Evolutionary conservation across 2,888 invertebrate species (phyloP).

Genomic region (Phragmatobia fuliginosa): DNA sequence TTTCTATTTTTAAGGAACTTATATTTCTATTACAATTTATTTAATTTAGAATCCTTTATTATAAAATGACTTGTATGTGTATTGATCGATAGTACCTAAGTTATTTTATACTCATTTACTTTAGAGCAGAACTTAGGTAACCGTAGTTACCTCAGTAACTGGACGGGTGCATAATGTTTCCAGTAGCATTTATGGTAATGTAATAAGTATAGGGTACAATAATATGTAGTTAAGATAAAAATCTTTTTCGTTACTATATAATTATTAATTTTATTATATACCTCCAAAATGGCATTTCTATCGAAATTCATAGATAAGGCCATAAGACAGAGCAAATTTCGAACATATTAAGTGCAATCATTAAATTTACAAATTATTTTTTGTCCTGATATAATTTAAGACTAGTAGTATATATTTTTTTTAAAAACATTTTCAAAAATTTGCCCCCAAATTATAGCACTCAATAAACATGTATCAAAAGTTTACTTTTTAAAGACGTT

Average conservation of each 20-base stretch:
- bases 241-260: too few species aligned
- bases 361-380: background rate
- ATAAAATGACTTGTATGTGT: background rate
- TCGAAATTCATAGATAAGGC: background rate
- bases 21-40: slow-evolving; percentile 44
- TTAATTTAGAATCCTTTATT: background rate
- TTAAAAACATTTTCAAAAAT: background rate
- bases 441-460: background rate
- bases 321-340: background rate
- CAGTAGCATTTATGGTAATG: background rate
- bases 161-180: background rate
- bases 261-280: background rate
- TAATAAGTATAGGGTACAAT: background rate
- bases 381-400: too few species aligned
- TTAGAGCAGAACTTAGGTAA: background rate
- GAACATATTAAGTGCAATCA: background rate
- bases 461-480: background rate
- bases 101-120: background rate
- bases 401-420: background rate
- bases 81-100: background rate
- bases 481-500: background rate
- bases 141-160: background rate
- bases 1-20: slow-evolving; percentile 55
- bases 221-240: background rate
- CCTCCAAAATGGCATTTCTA: background rate